Evolutionary conservation across 2,888 invertebrate species (phyloP).

Genomic region (Psylliodes chrysocephalus): DNA sequence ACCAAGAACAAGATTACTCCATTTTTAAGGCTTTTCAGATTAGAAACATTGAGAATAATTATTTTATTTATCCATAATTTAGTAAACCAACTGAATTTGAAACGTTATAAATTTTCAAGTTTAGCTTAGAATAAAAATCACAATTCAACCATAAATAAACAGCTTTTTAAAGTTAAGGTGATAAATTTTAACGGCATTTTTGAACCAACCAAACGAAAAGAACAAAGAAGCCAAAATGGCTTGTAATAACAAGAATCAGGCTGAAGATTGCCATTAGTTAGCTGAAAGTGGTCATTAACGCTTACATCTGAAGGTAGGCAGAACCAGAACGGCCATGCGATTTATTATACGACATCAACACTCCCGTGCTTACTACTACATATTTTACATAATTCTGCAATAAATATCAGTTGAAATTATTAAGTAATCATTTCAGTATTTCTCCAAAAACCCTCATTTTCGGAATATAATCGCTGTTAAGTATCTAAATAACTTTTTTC

Average conservation of each 20-base stretch:
- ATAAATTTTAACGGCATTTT: neutral
- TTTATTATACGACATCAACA: slow-evolving; percentile 30
- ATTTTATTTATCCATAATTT: too few relatives aligned
- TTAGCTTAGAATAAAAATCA: too few relatives aligned
- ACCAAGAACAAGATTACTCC: too few relatives aligned
- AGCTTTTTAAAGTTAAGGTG: neutral
- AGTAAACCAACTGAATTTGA: too few relatives aligned
- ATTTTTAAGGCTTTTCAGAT: too few relatives aligned
- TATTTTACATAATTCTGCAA: slow-evolving; percentile 31
- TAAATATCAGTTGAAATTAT: slow-evolving; percentile 36
- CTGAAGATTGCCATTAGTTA: slow-evolving; percentile 16
- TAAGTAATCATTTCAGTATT: slow-evolving; percentile 19
- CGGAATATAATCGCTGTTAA: too few relatives aligned
- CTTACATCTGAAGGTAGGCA: slow-evolving; percentile 13
- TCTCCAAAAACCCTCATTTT: too few relatives aligned
- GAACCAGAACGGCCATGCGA: slow-evolving; percentile 2
- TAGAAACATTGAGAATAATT: too few relatives aligned
- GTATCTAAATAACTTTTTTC: too few relatives aligned
- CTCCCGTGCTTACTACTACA: slow-evolving; percentile 10
- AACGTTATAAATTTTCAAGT: too few relatives aligned
- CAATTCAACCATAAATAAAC: too few relatives aligned
- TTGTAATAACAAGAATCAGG: slow-evolving; percentile 21
- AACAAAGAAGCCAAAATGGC: neutral
- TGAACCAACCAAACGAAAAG: neutral
- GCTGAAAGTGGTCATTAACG: slow-evolving; percentile 23